phyloP scores from a whole-genome alignment of 2,888 invertebrate genomes.

The Drosophila percnosoma region DNA sequence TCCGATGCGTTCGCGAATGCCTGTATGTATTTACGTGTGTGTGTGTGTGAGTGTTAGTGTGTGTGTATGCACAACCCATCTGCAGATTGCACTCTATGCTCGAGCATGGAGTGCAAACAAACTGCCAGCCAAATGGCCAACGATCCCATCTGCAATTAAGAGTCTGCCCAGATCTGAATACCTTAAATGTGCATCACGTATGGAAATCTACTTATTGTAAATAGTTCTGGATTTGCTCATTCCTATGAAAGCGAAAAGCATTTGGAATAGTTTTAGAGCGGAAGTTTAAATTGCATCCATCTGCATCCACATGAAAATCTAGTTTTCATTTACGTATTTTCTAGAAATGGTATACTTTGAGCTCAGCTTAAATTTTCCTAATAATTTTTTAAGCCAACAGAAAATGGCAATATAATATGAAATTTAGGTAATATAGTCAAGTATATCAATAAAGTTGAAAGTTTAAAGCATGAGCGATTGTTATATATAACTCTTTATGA shows the following conservation, averaged over 20 bases:
- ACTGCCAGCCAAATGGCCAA: constrained; percentile 47
- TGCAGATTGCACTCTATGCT: constrained; percentile 23
- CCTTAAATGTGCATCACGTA: constrained; percentile 33
- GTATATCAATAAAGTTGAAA: constrained; percentile 29
- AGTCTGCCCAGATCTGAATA: constrained; percentile 30
- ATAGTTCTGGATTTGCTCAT: constrained; percentile 14
- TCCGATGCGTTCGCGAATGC: constrained; percentile 35
- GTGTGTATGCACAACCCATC: constrained; percentile 37
- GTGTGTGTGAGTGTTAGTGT: constrained; percentile 7
- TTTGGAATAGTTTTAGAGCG: neutral
- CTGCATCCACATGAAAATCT: neutral
- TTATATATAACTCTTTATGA: constrained; percentile 28
- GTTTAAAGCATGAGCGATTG: constrained; percentile 11
- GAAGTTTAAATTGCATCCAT: neutral
- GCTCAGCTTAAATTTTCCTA: neutral
- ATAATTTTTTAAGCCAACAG: neutral
- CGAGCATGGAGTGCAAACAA: constrained; percentile 55
- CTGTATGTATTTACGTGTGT: constrained; percentile 2
- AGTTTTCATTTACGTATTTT: neutral
- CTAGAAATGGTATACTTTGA: neutral
- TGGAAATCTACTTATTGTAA: constrained; percentile 24
- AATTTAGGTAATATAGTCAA: constrained; percentile 10
- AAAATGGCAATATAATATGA: constrained; percentile 7
- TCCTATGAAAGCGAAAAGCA: neutral
- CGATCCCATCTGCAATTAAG: constrained; percentile 65